A percentile compares a stretch with the other conserved stretches of the same genome.
Evolutionary conservation across 2,888 invertebrate genomes (phyloP).

Genomic region (Tridacna gigas): DNA sequence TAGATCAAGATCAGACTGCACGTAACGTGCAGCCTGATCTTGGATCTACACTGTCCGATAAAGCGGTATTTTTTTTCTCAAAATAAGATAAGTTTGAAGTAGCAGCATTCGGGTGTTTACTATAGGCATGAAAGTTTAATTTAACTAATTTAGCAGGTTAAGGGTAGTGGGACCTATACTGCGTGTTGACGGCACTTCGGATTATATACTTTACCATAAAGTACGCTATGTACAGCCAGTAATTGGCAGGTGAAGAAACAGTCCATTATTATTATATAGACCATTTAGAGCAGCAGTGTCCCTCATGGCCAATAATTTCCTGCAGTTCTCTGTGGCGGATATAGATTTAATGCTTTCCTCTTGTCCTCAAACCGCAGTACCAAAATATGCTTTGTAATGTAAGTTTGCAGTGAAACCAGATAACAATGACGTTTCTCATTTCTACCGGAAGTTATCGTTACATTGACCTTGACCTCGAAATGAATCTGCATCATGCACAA

Average conservation of each 20-base stretch:
- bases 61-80: no score
- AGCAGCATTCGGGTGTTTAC: no score
- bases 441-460: neutral
- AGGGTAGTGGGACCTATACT: no score
- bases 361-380: neutral
- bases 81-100: no score
- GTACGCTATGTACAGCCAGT: neutral
- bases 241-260: constrained; percentile 24
- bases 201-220: no score
- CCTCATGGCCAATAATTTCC: constrained; percentile 14
- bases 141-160: no score
- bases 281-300: constrained; percentile 19
- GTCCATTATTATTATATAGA: constrained; percentile 19
- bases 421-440: neutral
- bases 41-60: no score
- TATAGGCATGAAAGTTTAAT: no score
- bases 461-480: neutral
- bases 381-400: neutral
- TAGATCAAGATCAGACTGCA: no score
- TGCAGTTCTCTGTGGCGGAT: neutral
- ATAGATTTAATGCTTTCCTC: neutral
- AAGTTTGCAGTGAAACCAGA: neutral
- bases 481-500: neutral
- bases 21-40: no score
- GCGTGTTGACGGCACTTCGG: no score